Base-by-base conservation (phyloP, 2,888 invertebrate genomes). In the Meteorus cinctellus region DNA sequence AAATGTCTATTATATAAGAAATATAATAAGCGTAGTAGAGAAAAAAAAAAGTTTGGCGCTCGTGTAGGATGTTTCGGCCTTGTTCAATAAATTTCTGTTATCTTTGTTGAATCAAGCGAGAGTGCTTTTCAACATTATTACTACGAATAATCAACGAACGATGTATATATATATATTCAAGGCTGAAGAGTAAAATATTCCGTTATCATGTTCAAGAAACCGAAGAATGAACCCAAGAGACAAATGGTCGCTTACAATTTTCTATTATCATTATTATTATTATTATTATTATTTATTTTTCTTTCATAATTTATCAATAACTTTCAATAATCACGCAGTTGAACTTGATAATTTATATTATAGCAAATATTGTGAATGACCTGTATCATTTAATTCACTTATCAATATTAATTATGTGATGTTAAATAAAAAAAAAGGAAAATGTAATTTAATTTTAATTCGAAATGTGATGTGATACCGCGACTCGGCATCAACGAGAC, bases 101-200 rank as follows among this genome's bases (percentile, higher is more conserved):
- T 55, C 55, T 55, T 19, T 19, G 55, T 55, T 55, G 55, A 55
- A 55, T 55, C 55, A 55, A 24, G 55, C 55, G 24, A 55, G n/a
- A 48, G 48, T 55, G 24, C 55, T 8, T 55, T 41, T 8, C 55
- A 55, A 55, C 55, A 55, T 55, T 55, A 55, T 55, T 55, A 19
- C 55, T 4, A 55, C 55, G 19, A 55, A 55, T 55, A 55, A 55
- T 55, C 55, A 55, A 55, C 55, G 55, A 19, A n/a, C 24, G 10
- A 55, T 55, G 3, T n/a, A 55, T 55, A 48, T 48, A 48, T 24
- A 41, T 41, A 41, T 41, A 12, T 55, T 55, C 24, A 55, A 55
- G 55, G 24, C 19, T 55, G 19, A 19, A 55, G 8, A 55, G n/a
- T 48, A 4, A 14, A 2, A 55, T 55, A 55, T 55, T 55, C 6